phyloP scores from a whole-genome alignment of 2,797 vertebrate genomes.

The Enteromius fasciolatus region DNA sequence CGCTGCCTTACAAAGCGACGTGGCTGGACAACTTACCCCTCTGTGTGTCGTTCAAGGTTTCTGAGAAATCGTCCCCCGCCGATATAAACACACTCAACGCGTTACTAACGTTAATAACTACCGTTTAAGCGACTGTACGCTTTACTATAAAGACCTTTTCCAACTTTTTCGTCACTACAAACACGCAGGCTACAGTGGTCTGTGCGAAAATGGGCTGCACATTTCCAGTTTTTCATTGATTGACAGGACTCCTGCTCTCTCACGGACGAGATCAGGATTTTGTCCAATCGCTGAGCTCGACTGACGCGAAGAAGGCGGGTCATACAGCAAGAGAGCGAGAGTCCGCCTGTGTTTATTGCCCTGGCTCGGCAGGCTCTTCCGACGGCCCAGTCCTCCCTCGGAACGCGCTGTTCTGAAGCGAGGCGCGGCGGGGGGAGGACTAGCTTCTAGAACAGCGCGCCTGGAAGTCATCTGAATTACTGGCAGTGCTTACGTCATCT shows the following conservation, averaged over 20 bases:
- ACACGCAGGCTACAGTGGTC: neutral
- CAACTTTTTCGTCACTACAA: constrained; percentile 44
- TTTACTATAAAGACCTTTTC: neutral
- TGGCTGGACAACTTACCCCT: constrained; percentile 46
- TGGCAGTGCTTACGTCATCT: constrained; percentile 81
- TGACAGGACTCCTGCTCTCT: constrained; percentile 64
- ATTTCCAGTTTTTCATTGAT: constrained; percentile 35
- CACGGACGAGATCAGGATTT: accelerated
- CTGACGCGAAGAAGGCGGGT: constrained; percentile 59
- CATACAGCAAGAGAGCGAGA: constrained; percentile 30
- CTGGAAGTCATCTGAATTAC: constrained; percentile 88
- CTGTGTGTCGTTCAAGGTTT: constrained; percentile 13
- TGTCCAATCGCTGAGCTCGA: constrained; percentile 63
- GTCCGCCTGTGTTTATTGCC: constrained; percentile 67
- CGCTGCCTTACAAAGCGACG: neutral
- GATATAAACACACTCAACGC: constrained; percentile 7
- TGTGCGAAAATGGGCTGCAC: constrained; percentile 26
- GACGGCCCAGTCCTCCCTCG: constrained; percentile 43
- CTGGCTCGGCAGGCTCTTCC: constrained; percentile 69
- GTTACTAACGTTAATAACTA: neutral
- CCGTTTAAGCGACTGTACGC: neutral
- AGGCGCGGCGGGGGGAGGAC: constrained; percentile 55
- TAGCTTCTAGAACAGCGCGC: constrained; percentile 66
- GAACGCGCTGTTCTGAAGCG: accelerated
- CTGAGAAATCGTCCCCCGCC: constrained; percentile 34